phyloP scores from a whole-genome alignment of 30 jellyfish, hydroid and myxozoan species.

The Catostylus mosaicus region DNA sequence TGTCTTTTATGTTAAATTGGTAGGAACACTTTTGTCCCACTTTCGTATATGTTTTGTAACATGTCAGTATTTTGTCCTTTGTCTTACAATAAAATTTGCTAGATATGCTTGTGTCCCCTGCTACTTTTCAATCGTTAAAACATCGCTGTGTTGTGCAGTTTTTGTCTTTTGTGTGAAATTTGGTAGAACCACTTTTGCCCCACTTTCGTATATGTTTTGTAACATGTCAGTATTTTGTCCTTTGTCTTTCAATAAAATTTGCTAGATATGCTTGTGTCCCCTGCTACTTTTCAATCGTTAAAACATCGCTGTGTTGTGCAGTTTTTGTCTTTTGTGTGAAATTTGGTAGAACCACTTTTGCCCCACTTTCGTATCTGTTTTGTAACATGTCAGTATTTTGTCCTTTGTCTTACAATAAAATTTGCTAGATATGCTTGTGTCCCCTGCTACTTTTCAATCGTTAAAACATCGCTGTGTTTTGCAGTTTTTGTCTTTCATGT shows the following conservation, averaged over 20 bases:
- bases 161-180: neutral
- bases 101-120: neutral
- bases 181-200: neutral
- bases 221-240: neutral
- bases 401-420: neutral
- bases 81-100: neutral
- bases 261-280: slow-evolving; percentile 4
- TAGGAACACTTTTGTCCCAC: neutral
- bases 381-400: no score
- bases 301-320: neutral
- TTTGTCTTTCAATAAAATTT: neutral
- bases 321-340: neutral
- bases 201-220: neutral
- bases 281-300: neutral
- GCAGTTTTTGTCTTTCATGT: neutral
- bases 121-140: neutral
- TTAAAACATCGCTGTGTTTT: neutral
- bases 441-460: no score
- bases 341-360: neutral
- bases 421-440: slow-evolving; percentile 50
- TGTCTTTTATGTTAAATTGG: no score
- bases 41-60: neutral
- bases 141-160: neutral
- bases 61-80: neutral
- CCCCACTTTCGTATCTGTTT: no score